Base-by-base conservation (phyloP, 1,140 invertebrate genomes). In the Macrostomum lignano region DNA sequence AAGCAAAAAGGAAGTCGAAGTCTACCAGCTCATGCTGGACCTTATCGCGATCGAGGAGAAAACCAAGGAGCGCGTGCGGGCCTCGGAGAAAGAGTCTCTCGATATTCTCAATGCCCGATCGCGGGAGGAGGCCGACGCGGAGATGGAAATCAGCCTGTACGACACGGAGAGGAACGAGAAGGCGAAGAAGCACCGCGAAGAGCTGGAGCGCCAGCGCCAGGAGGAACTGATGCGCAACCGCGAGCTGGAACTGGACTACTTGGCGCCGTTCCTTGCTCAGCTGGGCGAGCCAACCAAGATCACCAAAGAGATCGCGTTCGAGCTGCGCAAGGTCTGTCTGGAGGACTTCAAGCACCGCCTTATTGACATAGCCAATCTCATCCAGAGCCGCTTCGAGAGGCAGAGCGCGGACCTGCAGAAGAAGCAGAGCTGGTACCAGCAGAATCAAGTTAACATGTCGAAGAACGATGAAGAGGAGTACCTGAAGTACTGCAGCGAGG, bases 391-490 rank as follows among this genome's bases (percentile, higher is more conserved):
- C 35, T 60, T 51, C 50, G 57, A 60, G 40, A 52, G 58, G 53
- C 54, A 58, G 39, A 56, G 50, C 5, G 43, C 50, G 25, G 48
- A 53, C 25, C 40, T 60, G 21, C 46, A 53, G 42, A 52, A 55
- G 36, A 55, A 56, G 33, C 57, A 60, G 40, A 43, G 44, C 3
- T 58, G 55, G 55, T 58, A 57, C 40, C 54, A 60, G 33, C 47
- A 56, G 39, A 52, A 58, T 37, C 57, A 58, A 36, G 42, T 58
- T 14, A 47, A 46, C 13, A 54, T 58, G 52, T 42, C 42, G 17
- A 52, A 56, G 33, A 51, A 56, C 35, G 55, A 60, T 38, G 57
- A 60, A 42, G 48, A 55, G 22, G 46, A 56, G 25, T 60, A 60
- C 41, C 40, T 58, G 15, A 47, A 49, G 28, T 60, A 56, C 40